Base-by-base conservation (phyloP, 2,113 vertebrate genomes). In the Aspidoscelis tigris region DNA sequence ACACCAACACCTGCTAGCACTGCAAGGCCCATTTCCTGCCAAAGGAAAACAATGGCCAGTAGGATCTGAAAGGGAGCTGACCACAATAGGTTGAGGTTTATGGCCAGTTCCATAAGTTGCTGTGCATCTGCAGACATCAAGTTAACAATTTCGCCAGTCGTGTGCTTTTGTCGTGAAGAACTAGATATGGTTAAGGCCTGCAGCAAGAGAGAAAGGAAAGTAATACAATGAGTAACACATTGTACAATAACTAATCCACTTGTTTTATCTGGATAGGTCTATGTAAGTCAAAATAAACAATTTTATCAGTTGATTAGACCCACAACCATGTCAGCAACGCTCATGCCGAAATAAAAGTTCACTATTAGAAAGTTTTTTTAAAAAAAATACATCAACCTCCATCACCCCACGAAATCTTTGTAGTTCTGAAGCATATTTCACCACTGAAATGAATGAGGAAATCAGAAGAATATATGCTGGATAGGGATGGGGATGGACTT, bases 31-130 rank as follows among this genome's bases (percentile, higher is more conserved):
- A 95, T 89, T 74, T 96, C 95, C 80, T 91, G 86, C 93, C 94
- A 96, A 58, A 96, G 94, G 26, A 96, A 91, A 14, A 77, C 0
- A 2, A 95, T 47, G 64, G 89, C 84, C 89, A 94, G 85, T 47
- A 94, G 73, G 66, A 95, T 93, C 80, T 95, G 94, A 81, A 95
- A 92, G 47, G 93, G 92, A 22, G 90, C 93, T 22, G 92, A 95
- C 91, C 94, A 95, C 64, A 96, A 88, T 3, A 94, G 84, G 66
- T 89, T 94, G 71, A 95, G 65, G 80, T 88, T 92, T 71, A 90
- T 18, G 9, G 89, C 53, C 4, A 96, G 87, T 47, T 94, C 94
- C 91, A 94, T 90, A 71, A 95, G 88, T 58, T 95, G 90, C 74
- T 95, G 92, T 66, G 89, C 86, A 87, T 95, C 95, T 55, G 83